A percentile compares a stretch with the other conserved stretches of the same genome.
Conservation (phyloP, 2,797 vertebrate genomes). For the Cuculus canorus region DNA sequence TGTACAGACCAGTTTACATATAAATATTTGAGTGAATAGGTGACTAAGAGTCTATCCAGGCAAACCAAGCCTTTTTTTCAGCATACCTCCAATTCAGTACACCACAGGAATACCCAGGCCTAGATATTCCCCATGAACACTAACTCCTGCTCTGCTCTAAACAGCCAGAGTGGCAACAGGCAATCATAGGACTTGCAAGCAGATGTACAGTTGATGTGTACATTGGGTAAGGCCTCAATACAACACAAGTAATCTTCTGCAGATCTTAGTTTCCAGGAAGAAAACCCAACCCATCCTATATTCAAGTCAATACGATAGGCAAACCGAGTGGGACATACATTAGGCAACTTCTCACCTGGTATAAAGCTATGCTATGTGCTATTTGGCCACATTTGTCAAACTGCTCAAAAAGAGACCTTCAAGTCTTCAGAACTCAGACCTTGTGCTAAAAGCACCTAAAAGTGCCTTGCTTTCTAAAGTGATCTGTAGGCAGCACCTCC, state of each 20-base stretch:
- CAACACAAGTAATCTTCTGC: not conserved
- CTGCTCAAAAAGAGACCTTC: not conserved
- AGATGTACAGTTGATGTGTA: not conserved
- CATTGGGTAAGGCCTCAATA: not conserved
- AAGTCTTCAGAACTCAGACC: not conserved
- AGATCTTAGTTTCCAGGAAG: not conserved
- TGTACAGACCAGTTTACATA: not conserved
- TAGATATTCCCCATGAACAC: not conserved
- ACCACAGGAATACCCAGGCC: rapidly evolving
- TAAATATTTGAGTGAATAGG: not conserved
- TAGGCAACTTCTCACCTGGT: not conserved
- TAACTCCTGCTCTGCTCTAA: not conserved
- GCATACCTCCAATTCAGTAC: not conserved
- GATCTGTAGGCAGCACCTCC: not conserved
- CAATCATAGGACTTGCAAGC: not conserved
- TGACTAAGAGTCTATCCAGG: not conserved
- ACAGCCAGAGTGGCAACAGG: not conserved
- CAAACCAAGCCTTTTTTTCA: not conserved
- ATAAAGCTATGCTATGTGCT: not conserved
- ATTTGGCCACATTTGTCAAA: not conserved
- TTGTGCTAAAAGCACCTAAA: not conserved
- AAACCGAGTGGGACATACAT: not conserved
- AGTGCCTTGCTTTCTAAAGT: rapidly evolving
- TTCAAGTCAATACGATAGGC: rapidly evolving
- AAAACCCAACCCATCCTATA: not conserved